Evolutionary conservation across 1,140 invertebrate genomes (phyloP).

Genomic region (Drosophila yakuba): DNA sequence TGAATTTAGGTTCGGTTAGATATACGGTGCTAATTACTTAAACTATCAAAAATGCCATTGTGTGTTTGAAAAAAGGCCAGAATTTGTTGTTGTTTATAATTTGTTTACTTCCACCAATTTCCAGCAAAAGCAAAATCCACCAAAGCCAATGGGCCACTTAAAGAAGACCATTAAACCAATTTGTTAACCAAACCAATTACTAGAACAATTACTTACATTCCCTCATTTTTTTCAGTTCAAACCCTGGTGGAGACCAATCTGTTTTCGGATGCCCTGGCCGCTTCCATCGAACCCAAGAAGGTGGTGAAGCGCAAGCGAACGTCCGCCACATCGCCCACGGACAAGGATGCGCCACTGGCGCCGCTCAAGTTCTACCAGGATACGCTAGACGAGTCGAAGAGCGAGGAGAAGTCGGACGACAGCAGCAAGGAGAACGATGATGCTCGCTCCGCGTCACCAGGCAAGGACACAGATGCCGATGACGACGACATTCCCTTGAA

Average conservation of each 20-base stretch:
- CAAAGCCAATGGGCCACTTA: background rate
- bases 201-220: background rate
- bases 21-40: background rate
- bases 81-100: background rate
- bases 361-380: slow-evolving; percentile 96
- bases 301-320: slow-evolving; percentile 91
- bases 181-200: background rate
- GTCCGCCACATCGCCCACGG: slow-evolving; percentile 87
- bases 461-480: slow-evolving; percentile 74
- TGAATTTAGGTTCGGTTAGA: background rate
- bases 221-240: slow-evolving; percentile 87
- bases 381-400: slow-evolving; percentile 90
- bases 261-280: slow-evolving; percentile 95
- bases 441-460: slow-evolving; percentile 39
- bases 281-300: slow-evolving; percentile 89
- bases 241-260: slow-evolving; percentile 94
- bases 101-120: background rate
- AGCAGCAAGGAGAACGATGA: slow-evolving; percentile 84
- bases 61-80: background rate
- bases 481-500: slow-evolving; percentile 83
- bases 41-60: background rate
- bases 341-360: slow-evolving; percentile 86
- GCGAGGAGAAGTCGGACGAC: slow-evolving; percentile 85
- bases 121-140: slow-evolving; percentile 62
- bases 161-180: background rate